These are phyloP conservation scores for Grallaria varia DNA, from an alignment of 2,113 vertebrate genomes.

Conservation along the genomic window DNA sequence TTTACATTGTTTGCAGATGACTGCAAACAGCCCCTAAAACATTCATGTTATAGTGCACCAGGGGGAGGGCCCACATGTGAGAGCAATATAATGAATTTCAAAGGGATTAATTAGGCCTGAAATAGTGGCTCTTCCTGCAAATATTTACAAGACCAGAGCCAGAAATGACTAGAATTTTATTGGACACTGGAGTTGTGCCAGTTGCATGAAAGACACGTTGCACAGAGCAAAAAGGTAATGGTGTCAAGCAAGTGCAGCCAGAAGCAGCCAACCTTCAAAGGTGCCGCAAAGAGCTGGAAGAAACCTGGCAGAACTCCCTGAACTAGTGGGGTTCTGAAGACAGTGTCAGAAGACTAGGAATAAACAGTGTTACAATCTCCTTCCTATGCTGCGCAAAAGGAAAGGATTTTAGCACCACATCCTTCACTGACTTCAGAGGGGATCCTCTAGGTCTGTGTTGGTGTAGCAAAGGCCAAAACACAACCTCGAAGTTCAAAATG, in stretches of 20 bases:
- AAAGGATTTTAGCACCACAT: neutral
- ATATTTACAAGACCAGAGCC: conserved; percentile 8
- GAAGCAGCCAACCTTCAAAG: conserved; percentile 30
- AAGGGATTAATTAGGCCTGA: neutral
- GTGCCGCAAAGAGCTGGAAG: neutral
- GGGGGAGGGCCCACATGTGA: neutral
- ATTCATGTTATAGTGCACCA: neutral
- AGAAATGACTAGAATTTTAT: conserved; percentile 5
- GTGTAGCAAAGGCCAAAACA: neutral
- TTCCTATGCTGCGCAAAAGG: neutral
- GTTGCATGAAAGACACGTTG: neutral
- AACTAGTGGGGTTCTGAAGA: neutral
- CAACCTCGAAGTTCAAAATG: neutral
- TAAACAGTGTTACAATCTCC: neutral
- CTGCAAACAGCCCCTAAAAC: neutral
- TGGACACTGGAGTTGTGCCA: neutral
- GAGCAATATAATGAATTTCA: neutral
- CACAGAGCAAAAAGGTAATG: neutral
- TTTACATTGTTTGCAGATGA: neutral
- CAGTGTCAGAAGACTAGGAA: neutral
- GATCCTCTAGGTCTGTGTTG: neutral
- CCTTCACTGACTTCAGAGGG: neutral
- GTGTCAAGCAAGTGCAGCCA: conserved; percentile 34
- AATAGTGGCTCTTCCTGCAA: neutral
- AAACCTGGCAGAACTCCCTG: conserved; percentile 50